Conservation (phyloP, 2,888 invertebrate genomes). For the Athripsodes cinereus region DNA sequence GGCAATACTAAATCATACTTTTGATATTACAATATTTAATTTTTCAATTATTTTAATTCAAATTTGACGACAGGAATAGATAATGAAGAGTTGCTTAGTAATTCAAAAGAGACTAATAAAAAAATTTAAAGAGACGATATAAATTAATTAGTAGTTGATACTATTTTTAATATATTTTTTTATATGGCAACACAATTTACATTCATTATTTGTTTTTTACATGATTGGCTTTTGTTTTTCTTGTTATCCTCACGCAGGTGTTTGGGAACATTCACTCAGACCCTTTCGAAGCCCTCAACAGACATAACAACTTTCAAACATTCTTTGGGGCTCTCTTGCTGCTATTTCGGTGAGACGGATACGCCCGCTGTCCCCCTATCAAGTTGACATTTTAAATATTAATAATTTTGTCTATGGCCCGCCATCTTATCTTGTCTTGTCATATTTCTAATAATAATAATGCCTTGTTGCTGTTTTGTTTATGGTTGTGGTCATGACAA, state of each 20-base stretch:
- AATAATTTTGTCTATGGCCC: conserved; percentile 27
- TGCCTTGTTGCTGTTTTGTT: neutral
- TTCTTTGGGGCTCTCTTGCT: conserved; percentile 88
- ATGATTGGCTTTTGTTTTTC: conserved; percentile 8
- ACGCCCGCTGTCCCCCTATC: neutral
- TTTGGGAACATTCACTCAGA: conserved; percentile 90
- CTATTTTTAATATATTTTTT: too few species aligned
- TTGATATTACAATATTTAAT: too few species aligned
- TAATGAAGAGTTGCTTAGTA: too few species aligned
- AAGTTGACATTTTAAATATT: neutral
- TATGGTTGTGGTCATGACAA: conserved; percentile 19
- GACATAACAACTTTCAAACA: conserved; percentile 94
- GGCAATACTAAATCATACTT: too few species aligned
- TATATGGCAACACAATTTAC: too few species aligned
- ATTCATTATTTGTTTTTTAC: neutral
- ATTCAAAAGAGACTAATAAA: too few species aligned
- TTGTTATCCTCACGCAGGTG: conserved; percentile 54
- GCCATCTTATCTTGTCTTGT: conserved; percentile 14
- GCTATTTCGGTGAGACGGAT: conserved; percentile 77
- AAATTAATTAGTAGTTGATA: too few species aligned
- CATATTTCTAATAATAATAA: conserved; percentile 7
- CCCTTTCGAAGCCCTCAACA: conserved; percentile 78
- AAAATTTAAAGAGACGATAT: too few species aligned
- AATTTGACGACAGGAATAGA: too few species aligned
- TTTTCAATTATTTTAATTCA: too few species aligned